Evolutionary conservation across 2,888 invertebrate species (phyloP).

Genomic region (Ophion slaviceki): DNA sequence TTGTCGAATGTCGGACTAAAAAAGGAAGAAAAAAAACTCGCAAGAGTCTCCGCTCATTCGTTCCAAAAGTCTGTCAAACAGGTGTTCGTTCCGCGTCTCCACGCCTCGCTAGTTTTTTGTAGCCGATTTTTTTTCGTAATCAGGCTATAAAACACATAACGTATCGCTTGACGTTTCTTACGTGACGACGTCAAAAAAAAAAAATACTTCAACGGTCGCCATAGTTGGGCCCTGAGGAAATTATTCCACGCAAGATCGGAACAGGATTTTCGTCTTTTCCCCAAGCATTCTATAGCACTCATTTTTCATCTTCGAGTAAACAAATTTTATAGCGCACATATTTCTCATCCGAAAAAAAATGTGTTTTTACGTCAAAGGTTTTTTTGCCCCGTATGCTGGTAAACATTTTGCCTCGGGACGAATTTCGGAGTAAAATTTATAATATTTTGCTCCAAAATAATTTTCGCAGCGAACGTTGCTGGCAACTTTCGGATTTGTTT

Average conservation of each 20-base stretch:
- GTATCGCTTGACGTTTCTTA: neutral
- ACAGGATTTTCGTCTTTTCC: neutral
- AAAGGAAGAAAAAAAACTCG: neutral
- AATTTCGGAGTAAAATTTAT: neutral
- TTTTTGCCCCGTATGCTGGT: neutral
- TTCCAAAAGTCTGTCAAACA: conserved; percentile 16
- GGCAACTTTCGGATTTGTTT: neutral
- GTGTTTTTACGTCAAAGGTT: neutral
- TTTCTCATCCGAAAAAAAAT: neutral
- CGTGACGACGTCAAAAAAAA: neutral
- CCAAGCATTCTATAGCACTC: neutral
- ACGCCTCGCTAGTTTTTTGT: neutral
- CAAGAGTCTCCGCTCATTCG: neutral
- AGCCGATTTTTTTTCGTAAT: neutral
- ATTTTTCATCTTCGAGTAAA: neutral
- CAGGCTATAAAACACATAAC: neutral
- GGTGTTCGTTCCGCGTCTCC: conserved; percentile 18
- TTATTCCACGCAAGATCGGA: neutral
- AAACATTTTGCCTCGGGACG: neutral
- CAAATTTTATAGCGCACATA: neutral
- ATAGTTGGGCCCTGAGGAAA: neutral
- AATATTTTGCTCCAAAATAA: neutral
- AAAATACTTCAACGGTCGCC: neutral
- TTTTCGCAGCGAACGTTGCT: neutral
- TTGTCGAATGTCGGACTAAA: conserved; percentile 22